Base-by-base conservation (phyloP, 2,888 invertebrate genomes). In the Diarsia mendica region DNA sequence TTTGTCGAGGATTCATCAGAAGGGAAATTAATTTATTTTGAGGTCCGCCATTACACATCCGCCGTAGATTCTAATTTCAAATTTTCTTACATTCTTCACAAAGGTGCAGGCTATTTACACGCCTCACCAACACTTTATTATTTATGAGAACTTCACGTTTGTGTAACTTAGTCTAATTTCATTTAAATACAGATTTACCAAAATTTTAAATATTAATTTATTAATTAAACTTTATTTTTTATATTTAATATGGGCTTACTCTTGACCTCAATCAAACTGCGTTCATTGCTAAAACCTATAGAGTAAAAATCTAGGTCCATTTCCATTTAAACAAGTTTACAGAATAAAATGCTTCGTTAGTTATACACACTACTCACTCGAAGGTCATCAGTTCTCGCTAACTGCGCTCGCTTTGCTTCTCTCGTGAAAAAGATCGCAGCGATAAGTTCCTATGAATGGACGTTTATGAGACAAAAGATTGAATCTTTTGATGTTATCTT, bases 401-500 rank as follows among this genome's bases (percentile, higher is more conserved):
- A 71, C 70, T 79, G 84, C 67, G 67, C 67, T 68, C 75, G 53
- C 80, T 74, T 58, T 48, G 55, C 53, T 48, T 33, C n/a, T 8
- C 60, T 51, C 84, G 33, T 80, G 60, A 71, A 82, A 70, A 61
- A 75, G 75, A 79, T 79, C 23, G 67, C 65, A 55, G 80, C 67
- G 80, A 84, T 82, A 84, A 68, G 65, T 71, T 80, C 64, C 67
- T 71, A 63, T 84, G 75, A 80, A 82, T 75, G 80, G 58, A 71
- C 70, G 51, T 84, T 81, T 80, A 82, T 79, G 84, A 80, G 84
- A 71, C 74, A 55, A 65, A 28, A 79, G 84, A 84, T 82, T 84
- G 61, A 75, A 82, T 82, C 80, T 84, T 71, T 74, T 80, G 80
- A 80, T 80, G 55, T 75, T 71, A 84, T 81, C 84, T 81, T 69